Evolutionary conservation across 2,888 invertebrate species (phyloP).

Genomic region (Stenodema calcarata): DNA sequence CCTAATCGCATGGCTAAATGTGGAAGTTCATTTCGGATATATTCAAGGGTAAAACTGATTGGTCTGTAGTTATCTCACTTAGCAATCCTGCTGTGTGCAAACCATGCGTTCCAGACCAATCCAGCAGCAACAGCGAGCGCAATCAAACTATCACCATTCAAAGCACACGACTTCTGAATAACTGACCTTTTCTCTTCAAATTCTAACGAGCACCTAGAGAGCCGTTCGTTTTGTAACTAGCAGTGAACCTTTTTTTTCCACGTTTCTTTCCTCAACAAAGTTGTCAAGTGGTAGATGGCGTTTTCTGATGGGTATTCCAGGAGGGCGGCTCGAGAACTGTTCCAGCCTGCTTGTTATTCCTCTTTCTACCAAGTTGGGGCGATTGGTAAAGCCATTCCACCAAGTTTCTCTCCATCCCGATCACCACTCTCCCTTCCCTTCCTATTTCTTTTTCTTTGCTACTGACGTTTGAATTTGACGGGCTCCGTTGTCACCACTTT

Average conservation of each 20-base stretch:
- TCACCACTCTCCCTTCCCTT: not conserved
- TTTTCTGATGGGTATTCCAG: constrained; percentile 30
- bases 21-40: too few relatives aligned
- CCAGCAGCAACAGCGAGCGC: too few relatives aligned
- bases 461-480: constrained; percentile 36
- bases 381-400: constrained; percentile 34
- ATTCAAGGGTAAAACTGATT: too few relatives aligned
- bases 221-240: not conserved
- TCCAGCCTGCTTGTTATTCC: constrained; percentile 38
- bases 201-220: not conserved
- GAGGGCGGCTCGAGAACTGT: constrained; percentile 29
- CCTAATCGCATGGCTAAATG: too few relatives aligned
- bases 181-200: not conserved
- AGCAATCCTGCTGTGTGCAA: too few relatives aligned
- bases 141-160: too few relatives aligned
- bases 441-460: constrained; percentile 11
- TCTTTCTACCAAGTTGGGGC: constrained; percentile 24
- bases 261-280: not conserved
- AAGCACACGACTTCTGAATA: too few relatives aligned
- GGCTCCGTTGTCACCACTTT: constrained; percentile 5
- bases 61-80: too few relatives aligned
- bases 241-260: not conserved
- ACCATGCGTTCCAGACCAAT: too few relatives aligned
- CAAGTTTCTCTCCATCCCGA: not conserved
- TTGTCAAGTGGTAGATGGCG: constrained; percentile 28